Evolutionary conservation across 1,140 invertebrate genomes (phyloP).

Genomic region (Drosophila setifemur): DNA sequence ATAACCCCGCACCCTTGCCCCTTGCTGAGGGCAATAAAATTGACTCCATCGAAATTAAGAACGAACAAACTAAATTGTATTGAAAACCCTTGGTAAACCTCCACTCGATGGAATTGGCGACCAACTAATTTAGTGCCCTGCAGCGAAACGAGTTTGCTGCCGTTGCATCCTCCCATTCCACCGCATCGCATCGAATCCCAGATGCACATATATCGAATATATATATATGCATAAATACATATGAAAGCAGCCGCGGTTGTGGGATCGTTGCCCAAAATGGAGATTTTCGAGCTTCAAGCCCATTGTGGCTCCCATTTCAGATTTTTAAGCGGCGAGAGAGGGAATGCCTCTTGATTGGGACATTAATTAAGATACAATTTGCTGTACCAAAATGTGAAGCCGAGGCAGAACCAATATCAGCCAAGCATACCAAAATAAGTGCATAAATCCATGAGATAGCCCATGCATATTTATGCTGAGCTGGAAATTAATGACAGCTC

Average conservation of each 20-base stretch:
- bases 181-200: not conserved
- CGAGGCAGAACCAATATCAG: conserved; percentile 2
- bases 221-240: conserved; percentile 43
- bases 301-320: conserved; percentile 35
- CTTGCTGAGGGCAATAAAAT: conserved; percentile 64
- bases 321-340: not conserved
- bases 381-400: conserved; percentile 36
- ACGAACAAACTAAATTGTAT: conserved; percentile 70
- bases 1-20: not conserved
- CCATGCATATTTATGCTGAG: conserved; percentile 54
- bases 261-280: conserved; percentile 62
- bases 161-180: conserved; percentile 10
- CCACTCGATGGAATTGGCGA: conserved; percentile 24
- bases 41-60: conserved; percentile 78
- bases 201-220: conserved; percentile 9
- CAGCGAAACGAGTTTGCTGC: conserved; percentile 68
- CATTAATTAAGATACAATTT: conserved; percentile 80
- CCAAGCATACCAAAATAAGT: conserved; percentile 28
- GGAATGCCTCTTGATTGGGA: conserved; percentile 51
- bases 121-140: conserved; percentile 75
- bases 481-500: conserved; percentile 50
- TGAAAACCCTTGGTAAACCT: conserved; percentile 53
- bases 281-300: conserved; percentile 36
- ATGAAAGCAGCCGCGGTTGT: conserved; percentile 18
- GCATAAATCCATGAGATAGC: conserved; percentile 2